Base-by-base conservation (phyloP, 2,888 invertebrate species). In the Meliscaeva auricollis region DNA sequence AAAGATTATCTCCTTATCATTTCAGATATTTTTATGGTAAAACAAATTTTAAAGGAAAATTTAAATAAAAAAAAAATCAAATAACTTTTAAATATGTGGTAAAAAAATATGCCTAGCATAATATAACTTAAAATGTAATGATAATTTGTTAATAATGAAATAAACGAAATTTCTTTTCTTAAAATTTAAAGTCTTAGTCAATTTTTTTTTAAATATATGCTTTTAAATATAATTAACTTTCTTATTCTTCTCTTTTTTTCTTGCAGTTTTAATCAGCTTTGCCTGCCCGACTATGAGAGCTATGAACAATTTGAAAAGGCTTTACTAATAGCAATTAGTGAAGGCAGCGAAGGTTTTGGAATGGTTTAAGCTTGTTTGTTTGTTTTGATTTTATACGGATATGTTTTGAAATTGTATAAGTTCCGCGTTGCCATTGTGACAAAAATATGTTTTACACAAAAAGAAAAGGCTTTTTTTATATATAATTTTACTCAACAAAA, bases 341-440 rank as follows among this genome's bases (percentile, higher is more conserved):
- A 98, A 93, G 98, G 98, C 52, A 97, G 96, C 41, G 98, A 98
- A 94, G 98, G 98, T 11, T 98, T 98, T 92, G 96, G 96, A 76
- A 92, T 92, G 92, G 92, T 92, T 87, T 92, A 90, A 81, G n/a
- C 72, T 20, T 38, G 38, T 38, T 48, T 11, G 3, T 58, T 35
- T 26, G 2, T 38, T 30, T 15, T 13, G 13, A 38, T 26, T 26
- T 26, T 13, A 15, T n/a, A 20, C n/a, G 13, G 11, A 26, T 60
- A 11, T 41, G 20, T n/a, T 7, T 52, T 52, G 3, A 17, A 48
- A 48, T 64, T 58, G 58, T 20, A 48, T 64, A 35, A 64, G 64
- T 48, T 64, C 46, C 32, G 44, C 22, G 44, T 62, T 62, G 62
- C 26, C 44, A 44, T 44, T 26, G 62, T 30, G 35, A 56, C 58